A percentile compares a stretch with the other conserved stretches of the same genome.
phyloP scores from a whole-genome alignment of 2,888 invertebrate species.

The Rhingia rostrata region DNA sequence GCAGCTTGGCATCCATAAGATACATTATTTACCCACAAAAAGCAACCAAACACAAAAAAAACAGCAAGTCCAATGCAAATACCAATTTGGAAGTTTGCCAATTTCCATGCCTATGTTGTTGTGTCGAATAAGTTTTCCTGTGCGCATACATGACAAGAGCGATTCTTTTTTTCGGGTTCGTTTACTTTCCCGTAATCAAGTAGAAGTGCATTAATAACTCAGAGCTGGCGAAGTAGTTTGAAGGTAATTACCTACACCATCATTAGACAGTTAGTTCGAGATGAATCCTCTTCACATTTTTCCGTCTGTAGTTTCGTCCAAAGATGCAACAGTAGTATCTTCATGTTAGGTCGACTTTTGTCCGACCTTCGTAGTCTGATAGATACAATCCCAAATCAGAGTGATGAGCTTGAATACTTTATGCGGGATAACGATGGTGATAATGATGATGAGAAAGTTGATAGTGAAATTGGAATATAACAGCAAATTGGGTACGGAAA shows the following conservation, averaged over 20 bases:
- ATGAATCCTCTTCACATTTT: neutral
- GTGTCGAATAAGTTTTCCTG: conserved; percentile 32
- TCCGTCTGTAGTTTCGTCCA: neutral
- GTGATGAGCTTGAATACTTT: conserved; percentile 1
- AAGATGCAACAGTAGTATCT: conserved; percentile 14
- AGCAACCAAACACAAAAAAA: conserved; percentile 4
- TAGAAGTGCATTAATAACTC: conserved; percentile 66
- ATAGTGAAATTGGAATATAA: conserved; percentile 53
- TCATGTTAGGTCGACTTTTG: no score
- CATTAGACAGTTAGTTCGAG: conserved; percentile 28
- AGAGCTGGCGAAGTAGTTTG: conserved; percentile 20
- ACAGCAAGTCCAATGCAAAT: conserved; percentile 67
- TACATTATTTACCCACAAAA: conserved; percentile 39
- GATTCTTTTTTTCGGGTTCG: conserved; percentile 13
- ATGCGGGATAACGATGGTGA: conserved; percentile 36
- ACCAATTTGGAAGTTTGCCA: conserved; percentile 72
- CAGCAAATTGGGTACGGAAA: conserved; percentile 44
- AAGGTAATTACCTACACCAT: conserved; percentile 44
- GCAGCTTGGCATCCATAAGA: conserved; percentile 13
- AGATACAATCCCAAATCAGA: no score
- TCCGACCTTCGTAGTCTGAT: neutral
- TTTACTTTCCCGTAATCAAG: conserved; percentile 55
- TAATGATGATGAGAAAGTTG: conserved; percentile 58
- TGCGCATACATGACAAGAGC: neutral
- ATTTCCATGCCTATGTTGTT: conserved; percentile 50